Evolutionary conservation across 2,113 vertebrate species (phyloP), one percentile per base, ranked within the genome.

Genomic region (Gnathonemus echidnorhynchus): DNA sequence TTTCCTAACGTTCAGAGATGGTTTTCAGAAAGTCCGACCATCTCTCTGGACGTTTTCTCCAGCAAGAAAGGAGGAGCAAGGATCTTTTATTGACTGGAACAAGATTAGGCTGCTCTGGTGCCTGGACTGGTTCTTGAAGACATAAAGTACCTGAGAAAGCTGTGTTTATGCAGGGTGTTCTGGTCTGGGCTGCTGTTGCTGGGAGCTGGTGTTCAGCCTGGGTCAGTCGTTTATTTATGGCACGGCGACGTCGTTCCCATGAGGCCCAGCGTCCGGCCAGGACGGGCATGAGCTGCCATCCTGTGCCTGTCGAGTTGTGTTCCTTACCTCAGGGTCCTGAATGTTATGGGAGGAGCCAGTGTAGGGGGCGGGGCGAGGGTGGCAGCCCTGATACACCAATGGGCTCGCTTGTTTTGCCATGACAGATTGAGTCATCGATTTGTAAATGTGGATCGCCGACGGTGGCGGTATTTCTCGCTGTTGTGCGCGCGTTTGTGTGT

Each of bases 381-480:
- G 88, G 77, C 87, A 42, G 49, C 53, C 70, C 35, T 9, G 13
- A 90, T 62, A 88, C 89, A 83, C 89, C 92, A 19, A 39, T 91
- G 91, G 94, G 94, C 96, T 96, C 95, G 95, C 95, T 84, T n/a
- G 19, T n/a, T 84, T 84, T 48, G 9, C 49, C 95, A 94, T 93
- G 70, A 94, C 93, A 95, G 94, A 95, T 96, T 95, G 95, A 95
- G 93, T 94, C 93, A 96, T 95, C 91, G 95, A 96, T 96, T 96
- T 93, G 93, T 94, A 94, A 95, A 95, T 93, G 94, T 89, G 88
- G 93, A 94, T 93, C 93, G 94, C 92, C 92, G 93, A 95, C 95
- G 95, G 94, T 93, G 94, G 94, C 94, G 92, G 90, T 90, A 90
- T 91, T 91, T 86, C 90, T 88, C 92, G 89, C 91, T 88, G 83